A percentile compares a stretch with the other conserved stretches of the same genome.
Conservation (phyloP, 2,797 vertebrate species). For the Enteromius radiatus region DNA sequence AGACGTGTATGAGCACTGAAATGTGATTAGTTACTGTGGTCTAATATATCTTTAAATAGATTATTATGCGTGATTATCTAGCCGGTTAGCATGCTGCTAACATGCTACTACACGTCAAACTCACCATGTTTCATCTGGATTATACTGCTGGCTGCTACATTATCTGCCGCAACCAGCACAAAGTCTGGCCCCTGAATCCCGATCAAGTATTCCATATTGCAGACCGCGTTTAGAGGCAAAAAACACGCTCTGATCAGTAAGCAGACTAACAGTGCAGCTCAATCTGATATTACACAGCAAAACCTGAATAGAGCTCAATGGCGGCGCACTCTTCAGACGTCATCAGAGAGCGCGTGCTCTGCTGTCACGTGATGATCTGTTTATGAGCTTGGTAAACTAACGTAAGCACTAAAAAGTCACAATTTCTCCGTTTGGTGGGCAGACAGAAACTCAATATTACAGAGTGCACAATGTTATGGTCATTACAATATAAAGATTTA, state of each 20-base stretch:
- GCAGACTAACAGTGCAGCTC: neutral
- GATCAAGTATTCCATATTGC: conserved; percentile 92
- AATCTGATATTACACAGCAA: conserved; percentile 82
- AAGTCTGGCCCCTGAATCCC: conserved; percentile 94
- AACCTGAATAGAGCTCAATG: conserved; percentile 61
- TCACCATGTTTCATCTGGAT: conserved; percentile 96
- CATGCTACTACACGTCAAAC: conserved; percentile 59
- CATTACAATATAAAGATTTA: neutral
- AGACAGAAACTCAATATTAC: neutral
- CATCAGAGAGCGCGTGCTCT: conserved; percentile 12
- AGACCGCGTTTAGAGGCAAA: accelerated
- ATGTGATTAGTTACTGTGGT: neutral
- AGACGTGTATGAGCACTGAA: neutral
- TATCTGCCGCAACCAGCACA: conserved; percentile 91
- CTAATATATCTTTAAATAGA: too few relatives aligned
- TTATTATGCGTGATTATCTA: neutral
- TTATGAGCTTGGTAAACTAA: neutral
- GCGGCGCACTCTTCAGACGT: conserved; percentile 58
- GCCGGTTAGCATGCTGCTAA: conserved; percentile 32
- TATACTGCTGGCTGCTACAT: conserved; percentile 90
- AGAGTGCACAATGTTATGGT: neutral
- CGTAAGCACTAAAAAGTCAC: neutral
- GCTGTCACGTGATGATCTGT: conserved; percentile 57
- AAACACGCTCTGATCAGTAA: neutral
- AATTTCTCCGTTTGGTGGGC: neutral